Evolutionary conservation across 2,888 invertebrate genomes (phyloP), one percentile per base, ranked within the genome.

Genomic region (Ametastegia equiseti): DNA sequence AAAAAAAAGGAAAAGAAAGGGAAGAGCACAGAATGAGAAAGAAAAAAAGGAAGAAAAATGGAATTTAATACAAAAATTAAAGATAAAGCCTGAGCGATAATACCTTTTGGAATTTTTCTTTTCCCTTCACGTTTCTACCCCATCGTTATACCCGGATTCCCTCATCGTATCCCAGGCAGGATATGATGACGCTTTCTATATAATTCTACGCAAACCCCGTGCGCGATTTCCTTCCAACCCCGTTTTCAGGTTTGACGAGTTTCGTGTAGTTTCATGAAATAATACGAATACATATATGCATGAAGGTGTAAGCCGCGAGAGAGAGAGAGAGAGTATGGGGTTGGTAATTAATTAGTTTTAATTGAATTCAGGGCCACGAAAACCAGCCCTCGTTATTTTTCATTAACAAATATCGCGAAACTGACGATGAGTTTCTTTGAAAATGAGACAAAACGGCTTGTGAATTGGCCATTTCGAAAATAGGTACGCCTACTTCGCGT

Each of bases 321-420:
- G n/a, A n/a, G n/a, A n/a, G n/a, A n/a, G n/a, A n/a, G n/a, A 45
- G 65, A 27, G 45, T 71, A 45, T 27, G n/a, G 15, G 45, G 27
- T 36, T 23, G 54, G 19, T 54, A 36, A 54, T 75, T 75, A 75
- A 75, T 75, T 75, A 75, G 54, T 54, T 75, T 54, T 36, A 75
- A 75, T 54, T 75, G 36, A 45, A 47, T 42, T 47, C 71, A 30
- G 45, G 47, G 13, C 15, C n/a, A 39, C 11, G 19, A 9, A 65
- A 65, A 36, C 13, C 7, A 11, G n/a, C n/a, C n/a, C n/a, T 65
- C 39, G 65, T 75, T 75, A 75, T 75, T 75, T 75, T 54, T 45
- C 54, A 75, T 75, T 11, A 73, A 33, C 73, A n/a, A 5, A 13
- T 36, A 30, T 23, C 4, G 23, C 73, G 15, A 2, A 27, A 11